phyloP scores from a whole-genome alignment of 2,113 vertebrate species.

The Oncorhynchus keta region DNA sequence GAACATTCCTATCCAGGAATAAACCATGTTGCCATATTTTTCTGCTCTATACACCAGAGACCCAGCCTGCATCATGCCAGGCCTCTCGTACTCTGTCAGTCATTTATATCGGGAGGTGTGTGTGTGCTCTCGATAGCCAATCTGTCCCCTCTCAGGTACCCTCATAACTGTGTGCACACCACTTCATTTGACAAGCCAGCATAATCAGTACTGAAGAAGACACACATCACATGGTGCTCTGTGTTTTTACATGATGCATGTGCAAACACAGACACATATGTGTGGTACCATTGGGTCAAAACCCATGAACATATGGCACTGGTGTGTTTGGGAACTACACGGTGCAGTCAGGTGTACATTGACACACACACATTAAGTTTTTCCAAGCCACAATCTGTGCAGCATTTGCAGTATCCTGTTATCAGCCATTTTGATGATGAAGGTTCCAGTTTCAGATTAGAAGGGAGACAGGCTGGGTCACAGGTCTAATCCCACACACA shows the following conservation, averaged over 20 bases:
- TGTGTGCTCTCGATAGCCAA: conserved; percentile 3
- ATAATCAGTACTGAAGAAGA: too few relatives aligned
- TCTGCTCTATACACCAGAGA: neutral
- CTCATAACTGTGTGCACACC: too few relatives aligned
- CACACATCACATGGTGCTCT: too few relatives aligned
- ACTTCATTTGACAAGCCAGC: too few relatives aligned
- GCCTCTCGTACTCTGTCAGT: neutral
- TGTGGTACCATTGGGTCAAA: too few relatives aligned
- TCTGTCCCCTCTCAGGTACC: conserved; percentile 29
- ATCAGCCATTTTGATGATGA: neutral
- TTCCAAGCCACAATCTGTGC: neutral
- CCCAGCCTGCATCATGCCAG: too few relatives aligned
- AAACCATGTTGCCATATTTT: neutral
- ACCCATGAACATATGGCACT: too few relatives aligned
- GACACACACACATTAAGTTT: neutral
- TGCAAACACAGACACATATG: too few relatives aligned
- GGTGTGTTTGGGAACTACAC: too few relatives aligned
- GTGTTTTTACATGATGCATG: too few relatives aligned
- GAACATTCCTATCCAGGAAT: too few relatives aligned
- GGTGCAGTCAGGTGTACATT: neutral
- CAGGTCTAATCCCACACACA: neutral
- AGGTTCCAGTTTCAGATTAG: neutral
- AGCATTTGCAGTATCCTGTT: neutral
- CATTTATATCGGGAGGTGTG: neutral
- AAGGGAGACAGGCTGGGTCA: neutral